Base-by-base conservation (phyloP, 2,888 invertebrate species). In the Acronicta psi region DNA sequence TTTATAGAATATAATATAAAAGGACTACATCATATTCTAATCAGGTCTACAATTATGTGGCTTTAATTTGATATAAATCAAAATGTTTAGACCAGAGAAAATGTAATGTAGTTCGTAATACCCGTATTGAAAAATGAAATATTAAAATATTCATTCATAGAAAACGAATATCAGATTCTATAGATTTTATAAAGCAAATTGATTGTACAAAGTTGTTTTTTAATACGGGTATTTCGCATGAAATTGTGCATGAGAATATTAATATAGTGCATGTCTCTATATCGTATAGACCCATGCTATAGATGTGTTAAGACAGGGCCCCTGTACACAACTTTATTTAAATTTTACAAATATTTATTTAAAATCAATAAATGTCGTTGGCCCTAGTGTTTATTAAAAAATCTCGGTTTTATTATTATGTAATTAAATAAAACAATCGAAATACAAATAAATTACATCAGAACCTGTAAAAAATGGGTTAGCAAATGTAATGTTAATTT, bases 141-240 rank as follows among this genome's bases (percentile, higher is more conserved):
- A 45, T 14, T 29, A 2, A 29, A 29, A 29, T 4, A 29, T 29
- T 29, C 1, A 29, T 29, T 10, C 10, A 29, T 2, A 29, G 11
- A 25, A 25, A 25, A 9, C 9, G 8, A 2, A 9, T 2, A 7
- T 2, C 8, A 25, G 25, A 25, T 9, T 29, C 11, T 2, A 4
- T 11, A 11, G 29, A 29, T 11, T 29, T 29, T 29, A 11, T 29
- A 29, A 11, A 29, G 3, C 11, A 29, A 29, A 11, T 2, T 11
- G 11, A 29, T 29, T 11, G 29, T 29, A 44, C n/a, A 25, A 49
- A 44, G 10, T 41, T 42, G 50, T 45, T 65, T 65, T 74, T 67
- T 49, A 75, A 64, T 73, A 66, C 74, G 67, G 60, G 63, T 73
- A 42, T 18, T 43, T 6, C 13, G 73, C 73, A 74, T 76, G 74